Base-by-base conservation (phyloP, 2,113 vertebrate genomes). In the Calyptommatus sinebrachiatus region DNA sequence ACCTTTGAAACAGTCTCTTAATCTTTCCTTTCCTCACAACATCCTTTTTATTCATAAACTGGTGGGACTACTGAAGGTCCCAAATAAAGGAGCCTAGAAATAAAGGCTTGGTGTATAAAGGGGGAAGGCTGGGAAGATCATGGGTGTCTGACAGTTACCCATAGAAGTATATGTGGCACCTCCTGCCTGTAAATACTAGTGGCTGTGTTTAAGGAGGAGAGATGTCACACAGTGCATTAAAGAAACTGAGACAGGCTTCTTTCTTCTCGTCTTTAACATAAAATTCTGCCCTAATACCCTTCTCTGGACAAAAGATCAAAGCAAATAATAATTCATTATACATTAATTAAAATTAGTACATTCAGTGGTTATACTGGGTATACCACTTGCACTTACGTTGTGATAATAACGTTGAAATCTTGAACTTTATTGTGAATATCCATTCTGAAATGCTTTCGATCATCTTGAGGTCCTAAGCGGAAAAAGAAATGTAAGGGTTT, bases 341-440 rank as follows among this genome's bases (percentile, higher is more conserved):
- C 16, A 29, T 29, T 28, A 57, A 57, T 57, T 14, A 57, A 57
- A 57, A 57, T 57, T 18, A 18, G 53, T 14, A 68, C 7, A 80
- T n/a, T 20, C 29, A 53, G 24, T 24, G 74, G 50, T 28, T 5
- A 29, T 1, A 10, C 5, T 5, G 29, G 2, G 0, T 22, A 26
- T 29, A 66, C 41, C 11, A n/a, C 78, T 24, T 62, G 28, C 78
- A 97, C 98, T 98, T 92, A 99, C 98, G 98, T 99, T 61, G 97
- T 97, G 72, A 99, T 90, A 35, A 99, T 97, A 78, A 99, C 96
- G 80, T 98, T 96, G 79, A 98, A 98, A 18, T 97, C 95, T 21
- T 95, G 85, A 0, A 83, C 90, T 82, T 89, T 92, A 88, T 92
- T 96, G 81, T 94, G 94, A 88, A 99, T 98, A 79, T 98, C 96